Percentiles rank a stretch among this genome's conserved stretches.
Evolutionary conservation across 2,888 invertebrate species (phyloP).

Genomic region (Asteroscopus sphinx): DNA sequence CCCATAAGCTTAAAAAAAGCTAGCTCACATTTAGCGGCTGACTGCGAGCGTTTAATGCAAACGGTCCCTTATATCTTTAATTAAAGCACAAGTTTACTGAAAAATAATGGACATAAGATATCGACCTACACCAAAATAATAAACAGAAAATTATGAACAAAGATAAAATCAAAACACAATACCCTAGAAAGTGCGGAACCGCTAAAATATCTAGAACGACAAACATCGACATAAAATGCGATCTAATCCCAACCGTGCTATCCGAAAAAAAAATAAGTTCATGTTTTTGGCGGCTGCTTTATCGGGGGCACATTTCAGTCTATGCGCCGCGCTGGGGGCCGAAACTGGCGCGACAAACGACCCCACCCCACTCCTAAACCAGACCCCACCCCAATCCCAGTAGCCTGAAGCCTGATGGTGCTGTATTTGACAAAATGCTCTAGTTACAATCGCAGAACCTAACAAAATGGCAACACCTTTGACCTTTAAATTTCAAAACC

Average conservation of each 20-base stretch:
- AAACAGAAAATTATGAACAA: constrained; percentile 12
- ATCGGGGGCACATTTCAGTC: constrained; percentile 74
- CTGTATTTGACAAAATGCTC: constrained; percentile 69
- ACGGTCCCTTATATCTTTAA: too few relatives aligned
- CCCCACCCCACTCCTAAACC: constrained; percentile 46
- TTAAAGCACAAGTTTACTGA: too few relatives aligned
- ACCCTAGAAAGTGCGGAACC: constrained; percentile 28
- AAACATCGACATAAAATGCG: constrained; percentile 44
- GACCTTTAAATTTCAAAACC: constrained; percentile 57
- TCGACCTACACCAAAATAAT: background rate
- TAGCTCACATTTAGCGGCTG: too few relatives aligned
- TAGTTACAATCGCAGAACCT: constrained; percentile 58
- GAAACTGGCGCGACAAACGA: constrained; percentile 65
- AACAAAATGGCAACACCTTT: constrained; percentile 58
- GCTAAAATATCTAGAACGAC: constrained; percentile 50
- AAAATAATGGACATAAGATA: background rate
- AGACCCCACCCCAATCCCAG: constrained; percentile 53
- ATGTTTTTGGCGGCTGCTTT: constrained; percentile 72
- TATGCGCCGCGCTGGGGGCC: constrained; percentile 66
- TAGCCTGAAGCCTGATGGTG: constrained; percentile 61
- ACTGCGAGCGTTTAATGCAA: too few relatives aligned
- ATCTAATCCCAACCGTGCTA: constrained; percentile 34
- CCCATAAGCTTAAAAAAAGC: too few relatives aligned
- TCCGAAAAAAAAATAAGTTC: constrained; percentile 62
- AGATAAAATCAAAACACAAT: constrained; percentile 34